phyloP scores from a whole-genome alignment of 2,888 invertebrate genomes.

The Willowsia nigromaculata region DNA sequence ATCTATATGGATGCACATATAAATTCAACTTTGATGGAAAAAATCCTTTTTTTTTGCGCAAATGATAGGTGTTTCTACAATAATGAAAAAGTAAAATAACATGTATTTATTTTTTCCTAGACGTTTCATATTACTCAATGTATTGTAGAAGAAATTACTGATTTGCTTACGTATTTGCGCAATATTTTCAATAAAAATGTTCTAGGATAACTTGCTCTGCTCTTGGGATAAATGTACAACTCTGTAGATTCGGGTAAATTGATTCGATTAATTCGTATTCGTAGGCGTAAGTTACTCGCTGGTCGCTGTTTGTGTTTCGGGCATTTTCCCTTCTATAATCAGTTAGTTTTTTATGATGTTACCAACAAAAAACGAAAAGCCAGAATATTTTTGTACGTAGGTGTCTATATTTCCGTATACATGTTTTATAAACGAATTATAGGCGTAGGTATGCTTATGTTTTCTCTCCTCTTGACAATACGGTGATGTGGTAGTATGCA shows the following conservation, averaged over 20 bases:
- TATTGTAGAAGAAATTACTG: background rate
- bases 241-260: background rate
- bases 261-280: background rate
- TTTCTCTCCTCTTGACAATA: background rate
- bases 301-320: background rate
- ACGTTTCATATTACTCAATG: background rate
- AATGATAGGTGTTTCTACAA: too few relatives aligned
- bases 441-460: too few relatives aligned
- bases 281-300: background rate
- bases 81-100: too few relatives aligned
- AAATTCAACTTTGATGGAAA: too few relatives aligned
- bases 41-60: too few relatives aligned
- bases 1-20: too few relatives aligned
- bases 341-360: background rate
- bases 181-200: too few relatives aligned
- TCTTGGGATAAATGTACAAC: background rate
- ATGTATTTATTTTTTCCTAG: too few relatives aligned
- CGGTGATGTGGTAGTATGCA: background rate
- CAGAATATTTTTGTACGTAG: background rate
- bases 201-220: background rate
- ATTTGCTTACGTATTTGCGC: background rate
- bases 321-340: background rate
- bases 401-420: background rate
- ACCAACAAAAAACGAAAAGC: background rate
- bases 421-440: background rate